Evolutionary conservation across 2,888 invertebrate genomes (phyloP).

Genomic region (Cryptus viduatorius): DNA sequence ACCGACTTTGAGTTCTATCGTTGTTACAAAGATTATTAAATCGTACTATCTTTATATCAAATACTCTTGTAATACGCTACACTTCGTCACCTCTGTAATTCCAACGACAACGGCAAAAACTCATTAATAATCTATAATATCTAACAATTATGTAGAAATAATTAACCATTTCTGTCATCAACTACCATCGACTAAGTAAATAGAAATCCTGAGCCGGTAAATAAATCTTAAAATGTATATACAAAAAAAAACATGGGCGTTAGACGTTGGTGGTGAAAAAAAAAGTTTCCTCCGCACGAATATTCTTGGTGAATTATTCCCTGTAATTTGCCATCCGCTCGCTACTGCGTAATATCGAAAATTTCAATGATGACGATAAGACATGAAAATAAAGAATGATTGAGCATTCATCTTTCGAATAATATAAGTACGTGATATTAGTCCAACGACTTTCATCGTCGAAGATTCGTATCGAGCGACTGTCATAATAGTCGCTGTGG

Average conservation of each 20-base stretch:
- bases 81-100: background rate
- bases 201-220: no score
- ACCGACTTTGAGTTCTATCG: background rate
- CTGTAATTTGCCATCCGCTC: constrained; percentile 29
- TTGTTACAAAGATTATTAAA: background rate
- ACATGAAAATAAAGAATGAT: constrained; percentile 31
- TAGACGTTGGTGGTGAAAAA: no score
- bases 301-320: background rate
- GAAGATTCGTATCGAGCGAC: constrained; percentile 26
- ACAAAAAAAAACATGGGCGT: no score
- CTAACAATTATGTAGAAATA: no score
- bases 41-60: background rate
- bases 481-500: background rate
- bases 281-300: background rate
- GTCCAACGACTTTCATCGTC: constrained; percentile 1
- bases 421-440: constrained; percentile 12
- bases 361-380: constrained; percentile 5
- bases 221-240: no score
- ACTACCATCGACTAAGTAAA: no score
- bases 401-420: constrained; percentile 11
- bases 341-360: background rate
- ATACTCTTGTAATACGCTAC: background rate
- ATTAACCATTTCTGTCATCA: no score
- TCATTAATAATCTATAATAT: no score
- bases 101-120: no score